A percentile compares a stretch with the other conserved stretches of the same genome.
phyloP scores from a whole-genome alignment of 2,113 vertebrate species.

The Aptenodytes forsteri region DNA sequence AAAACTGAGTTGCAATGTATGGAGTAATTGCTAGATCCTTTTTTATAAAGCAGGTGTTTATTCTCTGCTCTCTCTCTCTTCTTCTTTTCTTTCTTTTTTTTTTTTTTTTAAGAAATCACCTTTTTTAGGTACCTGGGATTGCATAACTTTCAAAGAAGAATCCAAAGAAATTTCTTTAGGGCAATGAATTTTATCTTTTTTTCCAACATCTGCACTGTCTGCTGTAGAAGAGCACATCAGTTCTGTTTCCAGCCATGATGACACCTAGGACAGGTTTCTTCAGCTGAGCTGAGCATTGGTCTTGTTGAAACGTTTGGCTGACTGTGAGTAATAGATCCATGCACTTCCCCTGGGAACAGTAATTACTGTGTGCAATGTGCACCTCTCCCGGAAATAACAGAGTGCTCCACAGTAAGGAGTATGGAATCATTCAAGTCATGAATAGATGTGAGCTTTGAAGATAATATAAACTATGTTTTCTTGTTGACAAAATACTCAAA shows the following conservation, averaged over 20 bases:
- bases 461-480: slow-evolving; percentile 63
- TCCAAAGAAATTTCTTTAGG: background rate
- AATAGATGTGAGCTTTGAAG: slow-evolving; percentile 57
- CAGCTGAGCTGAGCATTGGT: background rate
- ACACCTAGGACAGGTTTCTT: background rate
- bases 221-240: background rate
- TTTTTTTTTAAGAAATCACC: background rate
- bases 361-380: slow-evolving; percentile 26
- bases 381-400: background rate
- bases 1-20: background rate
- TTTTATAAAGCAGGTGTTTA: background rate
- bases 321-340: background rate
- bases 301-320: background rate
- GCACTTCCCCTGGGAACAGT: background rate
- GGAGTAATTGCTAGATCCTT: background rate
- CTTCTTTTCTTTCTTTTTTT: background rate
- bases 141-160: background rate
- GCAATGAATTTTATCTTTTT: background rate
- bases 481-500: slow-evolving; percentile 72
- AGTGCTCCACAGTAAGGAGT: slow-evolving; percentile 26
- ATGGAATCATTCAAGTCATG: slow-evolving; percentile 6
- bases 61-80: background rate
- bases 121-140: background rate
- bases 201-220: background rate
- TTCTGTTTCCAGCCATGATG: background rate